Base-by-base conservation (phyloP, 2,797 vertebrate species). In the Mus caroli region DNA sequence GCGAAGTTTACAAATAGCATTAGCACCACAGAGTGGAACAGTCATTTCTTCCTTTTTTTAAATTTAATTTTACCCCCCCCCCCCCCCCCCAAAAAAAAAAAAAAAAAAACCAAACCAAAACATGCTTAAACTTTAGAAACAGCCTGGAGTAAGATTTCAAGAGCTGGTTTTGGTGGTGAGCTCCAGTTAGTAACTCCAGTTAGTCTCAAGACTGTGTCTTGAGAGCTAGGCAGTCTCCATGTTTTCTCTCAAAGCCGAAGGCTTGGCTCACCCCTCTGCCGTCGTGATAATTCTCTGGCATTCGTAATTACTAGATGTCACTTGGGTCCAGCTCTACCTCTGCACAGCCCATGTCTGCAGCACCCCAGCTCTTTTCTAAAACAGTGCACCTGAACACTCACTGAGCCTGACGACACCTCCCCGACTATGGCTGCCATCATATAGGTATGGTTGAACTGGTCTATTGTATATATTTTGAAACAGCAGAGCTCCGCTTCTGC, bases 1-100 rank as follows among this genome's bases (percentile, higher is more conserved):
- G 77, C 89, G 84, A 69, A 88, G 89, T 84, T 94, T 97, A 91
- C 96, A 94, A 86, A 96, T 92, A 96, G 95, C 76, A 52, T 88
- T 46, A 50, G 89, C 79, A 88, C 91, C 12, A 17, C 26, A 20
- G 71, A 92, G 90, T 76, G 4, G 69, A 92, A 71, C 91, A 76
- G 78, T 69, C 86, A 69, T 96, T 88, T 91, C 87, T 54, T 92
- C 67, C 78, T 71, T 62, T 84, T 58, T 46, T 46, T 34, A 15
- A 90, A 94, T 86, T 94, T 71, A 77, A n/a, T 28, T 50, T 64
- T n/a, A 14, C 60, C 54, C 6, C 46, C 46, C 46, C 10, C 50
- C 9, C 50, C 50, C 50, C 50, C 9, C 50, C 50, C 50, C 10
- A 46, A 46, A 46, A 4, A 46, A 46, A 46, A 46, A 4, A 46